These are phyloP conservation scores for Illadopsis cleaveri DNA, from an alignment of 2,113 vertebrate species.

Conservation along the genomic window DNA sequence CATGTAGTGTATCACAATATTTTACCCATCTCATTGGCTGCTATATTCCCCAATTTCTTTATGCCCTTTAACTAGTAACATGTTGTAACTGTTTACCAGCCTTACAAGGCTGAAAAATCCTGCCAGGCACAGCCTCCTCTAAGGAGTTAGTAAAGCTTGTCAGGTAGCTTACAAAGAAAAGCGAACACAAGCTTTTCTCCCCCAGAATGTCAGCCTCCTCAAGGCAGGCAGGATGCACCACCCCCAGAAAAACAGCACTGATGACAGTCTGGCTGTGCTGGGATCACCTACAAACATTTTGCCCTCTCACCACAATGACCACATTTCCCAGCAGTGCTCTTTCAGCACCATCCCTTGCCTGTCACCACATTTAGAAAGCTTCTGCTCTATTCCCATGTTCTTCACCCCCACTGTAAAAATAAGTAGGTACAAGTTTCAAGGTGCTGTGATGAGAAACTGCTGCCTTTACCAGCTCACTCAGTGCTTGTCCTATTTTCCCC, in stretches of 20 bases:
- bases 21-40: not conserved
- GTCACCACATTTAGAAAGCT: not conserved
- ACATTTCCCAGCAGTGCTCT: not conserved
- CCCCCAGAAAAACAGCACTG: not conserved
- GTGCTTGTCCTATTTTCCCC: not conserved
- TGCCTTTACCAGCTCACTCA: not conserved
- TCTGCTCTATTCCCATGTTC: not conserved
- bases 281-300: not conserved
- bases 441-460: fast-evolving
- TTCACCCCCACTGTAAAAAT: not conserved
- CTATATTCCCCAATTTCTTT: not conserved
- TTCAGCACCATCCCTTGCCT: not conserved
- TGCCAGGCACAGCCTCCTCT: not conserved
- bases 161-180: not conserved
- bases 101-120: not conserved
- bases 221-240: not conserved
- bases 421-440: not conserved
- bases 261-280: not conserved
- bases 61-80: not conserved
- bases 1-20: not conserved
- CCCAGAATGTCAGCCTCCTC: not conserved
- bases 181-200: not conserved
- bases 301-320: not conserved
- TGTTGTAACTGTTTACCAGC: not conserved
- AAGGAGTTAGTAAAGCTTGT: not conserved